Percentiles rank a stretch among this genome's conserved stretches.
These are phyloP conservation scores for Piaya cayana DNA, from an alignment of 2,113 vertebrate species.

Conservation along the genomic window DNA sequence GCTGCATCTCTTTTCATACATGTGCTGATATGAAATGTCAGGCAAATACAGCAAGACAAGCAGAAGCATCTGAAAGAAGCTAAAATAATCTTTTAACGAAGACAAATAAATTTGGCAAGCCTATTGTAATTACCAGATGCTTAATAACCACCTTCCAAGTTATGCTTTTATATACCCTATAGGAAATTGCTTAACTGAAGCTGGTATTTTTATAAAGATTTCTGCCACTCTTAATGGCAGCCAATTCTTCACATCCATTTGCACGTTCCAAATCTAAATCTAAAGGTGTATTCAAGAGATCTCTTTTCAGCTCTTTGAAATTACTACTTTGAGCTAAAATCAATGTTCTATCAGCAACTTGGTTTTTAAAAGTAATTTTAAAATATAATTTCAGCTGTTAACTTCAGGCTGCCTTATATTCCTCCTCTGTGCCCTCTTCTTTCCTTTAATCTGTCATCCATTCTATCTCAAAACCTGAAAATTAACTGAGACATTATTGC, in stretches of 20 bases:
- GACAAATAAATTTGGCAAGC: neutral
- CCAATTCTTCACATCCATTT: constrained; percentile 1
- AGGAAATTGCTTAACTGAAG: neutral
- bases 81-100: neutral
- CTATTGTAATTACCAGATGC: neutral
- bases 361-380: neutral
- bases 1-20: neutral
- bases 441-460: neutral
- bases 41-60: neutral
- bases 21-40: neutral
- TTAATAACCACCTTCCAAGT: neutral
- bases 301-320: constrained; percentile 12
- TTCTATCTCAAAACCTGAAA: neutral
- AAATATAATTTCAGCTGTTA: constrained; percentile 21
- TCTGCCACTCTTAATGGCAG: neutral
- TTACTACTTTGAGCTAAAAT: constrained; percentile 34
- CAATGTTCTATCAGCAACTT: constrained; percentile 1
- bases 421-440: neutral
- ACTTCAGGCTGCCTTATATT: neutral
- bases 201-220: neutral
- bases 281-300: neutral
- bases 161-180: neutral
- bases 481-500: neutral
- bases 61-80: neutral
- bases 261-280: constrained; percentile 19